Conservation (phyloP, 2,888 invertebrate genomes). For the Meiosimyza platycephala region DNA sequence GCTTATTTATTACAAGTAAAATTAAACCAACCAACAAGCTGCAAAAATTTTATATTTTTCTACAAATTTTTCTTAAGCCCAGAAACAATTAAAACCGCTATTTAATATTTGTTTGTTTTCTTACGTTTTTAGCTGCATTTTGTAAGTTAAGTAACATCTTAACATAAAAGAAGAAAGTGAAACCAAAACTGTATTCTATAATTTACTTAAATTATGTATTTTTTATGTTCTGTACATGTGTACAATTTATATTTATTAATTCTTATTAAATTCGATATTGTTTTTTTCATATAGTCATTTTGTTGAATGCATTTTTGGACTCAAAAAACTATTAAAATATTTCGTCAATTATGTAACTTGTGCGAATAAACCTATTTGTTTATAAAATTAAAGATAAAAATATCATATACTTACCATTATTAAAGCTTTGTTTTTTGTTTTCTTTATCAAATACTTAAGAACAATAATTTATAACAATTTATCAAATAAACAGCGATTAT, state of each 20-base stretch:
- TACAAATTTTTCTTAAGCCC: constrained; percentile 27
- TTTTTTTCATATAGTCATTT: constrained; percentile 2
- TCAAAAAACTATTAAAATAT: no score
- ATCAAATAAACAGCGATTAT: no score
- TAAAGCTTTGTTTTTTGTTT: no score
- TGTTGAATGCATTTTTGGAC: no score
- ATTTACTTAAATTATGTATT: constrained; percentile 24
- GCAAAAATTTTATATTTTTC: constrained; percentile 34
- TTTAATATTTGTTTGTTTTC: neutral
- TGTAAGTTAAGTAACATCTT: constrained; percentile 22
- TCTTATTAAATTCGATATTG: neutral
- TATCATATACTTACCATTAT: no score
- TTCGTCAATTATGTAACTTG: no score
- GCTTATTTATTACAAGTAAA: neutral
- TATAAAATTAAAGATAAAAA: no score
- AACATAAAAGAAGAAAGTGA: constrained; percentile 10
- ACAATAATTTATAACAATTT: no score
- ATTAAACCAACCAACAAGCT: constrained; percentile 16
- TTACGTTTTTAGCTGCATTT: constrained; percentile 30
- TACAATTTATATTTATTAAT: neutral
- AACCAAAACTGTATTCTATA: constrained; percentile 13
- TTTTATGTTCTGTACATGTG: constrained; percentile 10
- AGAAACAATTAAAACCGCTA: constrained; percentile 7
- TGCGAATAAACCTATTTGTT: no score
- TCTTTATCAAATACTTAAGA: no score